These are phyloP conservation scores for Excalfactoria chinensis DNA, from an alignment of 2,113 vertebrate genomes.

Conservation along the genomic window DNA sequence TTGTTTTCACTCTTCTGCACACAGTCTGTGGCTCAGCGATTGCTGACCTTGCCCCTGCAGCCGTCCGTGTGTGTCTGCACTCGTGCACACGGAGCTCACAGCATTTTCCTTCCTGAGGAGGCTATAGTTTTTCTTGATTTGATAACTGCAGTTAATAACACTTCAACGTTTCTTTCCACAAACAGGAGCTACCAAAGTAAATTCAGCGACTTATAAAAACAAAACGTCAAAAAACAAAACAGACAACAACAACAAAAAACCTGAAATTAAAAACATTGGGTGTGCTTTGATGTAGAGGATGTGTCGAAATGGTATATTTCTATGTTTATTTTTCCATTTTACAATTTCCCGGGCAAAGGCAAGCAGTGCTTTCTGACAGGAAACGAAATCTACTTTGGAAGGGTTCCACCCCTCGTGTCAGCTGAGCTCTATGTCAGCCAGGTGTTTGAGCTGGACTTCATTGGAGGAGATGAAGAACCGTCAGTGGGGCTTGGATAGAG, in stretches of 20 bases:
- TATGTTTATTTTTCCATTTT: constrained; percentile 69
- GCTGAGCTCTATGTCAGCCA: not conserved
- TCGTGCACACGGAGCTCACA: not conserved
- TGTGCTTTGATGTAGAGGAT: constrained; percentile 61
- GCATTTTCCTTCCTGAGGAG: constrained; percentile 29
- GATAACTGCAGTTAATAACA: constrained; percentile 49
- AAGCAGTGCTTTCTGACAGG: constrained; percentile 53
- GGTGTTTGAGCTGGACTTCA: constrained; percentile 7
- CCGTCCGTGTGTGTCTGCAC: not conserved
- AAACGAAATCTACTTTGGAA: constrained; percentile 52
- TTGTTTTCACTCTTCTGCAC: constrained; percentile 55
- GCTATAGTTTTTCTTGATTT: constrained; percentile 40
- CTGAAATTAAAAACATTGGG: constrained; percentile 59
- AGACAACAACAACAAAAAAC: not conserved
- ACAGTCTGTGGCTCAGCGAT: constrained; percentile 58
- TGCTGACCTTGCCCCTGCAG: constrained; percentile 25
- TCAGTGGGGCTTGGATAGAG: not conserved
- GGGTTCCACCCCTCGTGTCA: constrained; percentile 27
- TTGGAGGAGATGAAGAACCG: constrained; percentile 12
- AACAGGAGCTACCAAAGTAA: constrained; percentile 65
- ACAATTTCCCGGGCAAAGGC: constrained; percentile 57
- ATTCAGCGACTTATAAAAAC: constrained; percentile 63
- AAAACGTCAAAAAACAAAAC: constrained; percentile 42
- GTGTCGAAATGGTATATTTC: constrained; percentile 70
- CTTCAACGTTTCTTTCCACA: constrained; percentile 30